Evolutionary conservation across 2,797 vertebrate genomes (phyloP).

Genomic region (Capromys pilorides): DNA sequence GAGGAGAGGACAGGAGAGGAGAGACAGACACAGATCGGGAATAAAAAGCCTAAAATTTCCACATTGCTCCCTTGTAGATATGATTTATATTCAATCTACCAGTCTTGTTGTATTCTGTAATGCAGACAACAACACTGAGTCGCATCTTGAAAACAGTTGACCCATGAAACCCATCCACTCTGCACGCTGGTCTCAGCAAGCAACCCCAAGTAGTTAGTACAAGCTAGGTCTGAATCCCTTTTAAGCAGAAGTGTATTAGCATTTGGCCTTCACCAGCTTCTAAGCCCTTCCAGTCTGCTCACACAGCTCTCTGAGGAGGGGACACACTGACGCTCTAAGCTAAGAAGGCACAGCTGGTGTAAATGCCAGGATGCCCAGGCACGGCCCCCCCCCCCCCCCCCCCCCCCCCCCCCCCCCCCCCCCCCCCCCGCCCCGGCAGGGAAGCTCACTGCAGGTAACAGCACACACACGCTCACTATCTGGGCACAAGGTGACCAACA

Average conservation of each 20-base stretch:
- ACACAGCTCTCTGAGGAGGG: not conserved
- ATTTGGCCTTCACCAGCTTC: slow-evolving; percentile 38
- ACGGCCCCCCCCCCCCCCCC: no score
- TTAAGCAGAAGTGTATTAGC: slow-evolving; percentile 37
- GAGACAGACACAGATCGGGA: not conserved
- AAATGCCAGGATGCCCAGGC: slow-evolving; percentile 49
- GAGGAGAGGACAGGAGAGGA: not conserved
- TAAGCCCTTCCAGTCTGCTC: slow-evolving; percentile 40
- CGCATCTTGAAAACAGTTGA: slow-evolving; percentile 46
- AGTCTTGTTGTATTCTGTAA: slow-evolving; percentile 52
- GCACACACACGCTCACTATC: slow-evolving; percentile 78
- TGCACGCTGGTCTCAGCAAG: not conserved
- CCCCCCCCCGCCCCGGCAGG: no score
- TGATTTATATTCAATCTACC: slow-evolving; percentile 61
- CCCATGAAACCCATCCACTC: not conserved
- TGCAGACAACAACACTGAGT: slow-evolving; percentile 72
- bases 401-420: no score
- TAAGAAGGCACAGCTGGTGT: not conserved
- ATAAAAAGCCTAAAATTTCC: slow-evolving; percentile 45
- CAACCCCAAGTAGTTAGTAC: not conserved
- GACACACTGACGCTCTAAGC: not conserved
- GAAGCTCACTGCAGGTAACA: slow-evolving; percentile 77
- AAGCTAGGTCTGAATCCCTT: slow-evolving; percentile 19
- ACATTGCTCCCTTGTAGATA: slow-evolving; percentile 50
- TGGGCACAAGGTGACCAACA: slow-evolving; percentile 51